Base-by-base conservation (phyloP, 2,888 invertebrate genomes). In the Scaptomyza cyrtandrae region DNA sequence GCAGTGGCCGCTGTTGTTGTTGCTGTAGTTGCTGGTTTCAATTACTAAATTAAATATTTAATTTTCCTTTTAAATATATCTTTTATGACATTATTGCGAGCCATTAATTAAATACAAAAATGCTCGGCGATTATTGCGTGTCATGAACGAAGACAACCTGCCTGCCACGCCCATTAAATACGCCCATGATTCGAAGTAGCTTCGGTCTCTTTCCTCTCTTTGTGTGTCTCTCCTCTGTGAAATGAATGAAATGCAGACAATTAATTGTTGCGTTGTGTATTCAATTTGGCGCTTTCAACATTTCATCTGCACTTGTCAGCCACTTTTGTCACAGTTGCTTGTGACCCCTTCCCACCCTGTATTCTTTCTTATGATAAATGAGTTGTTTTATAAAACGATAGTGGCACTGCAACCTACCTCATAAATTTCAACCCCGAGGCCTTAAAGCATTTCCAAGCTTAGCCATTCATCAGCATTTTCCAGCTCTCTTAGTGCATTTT, bases 271-370 rank as follows among this genome's bases (percentile, higher is more conserved):
- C 86, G 73, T 75, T 86, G 63, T 88, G 80, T 82, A 80, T 89
- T 85, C 85, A 86, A 77, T 86, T 83, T 72, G 88, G 69, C 71
- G 74, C 88, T 85, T 89, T 85, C 88, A 85, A 79, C 89, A 77
- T 89, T 88, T 89, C 85, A 89, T 89, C 85, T 85, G 85, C 85
- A 85, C 88, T 85, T 85, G 85, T 88, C 89, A 85, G 88, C 68
- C 71, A 70, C 80, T 85, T 83, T 85, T 76, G 79, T 81, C 63
- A 56, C 57, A 60, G 63, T 49, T 19, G 35, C 27, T 41, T 33
- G 16, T 13, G 24, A 41, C 41, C 24, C 35, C 19, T 4, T 33
- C 19, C 11, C 44, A 31, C 61, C 49, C 66, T 61, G 37, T 37
- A 3, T 16, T 57, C 5, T 46, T 55, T 71, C 75, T 87, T 82